phyloP scores from a whole-genome alignment of 2,888 invertebrate species.

The Papilio gigon region DNA sequence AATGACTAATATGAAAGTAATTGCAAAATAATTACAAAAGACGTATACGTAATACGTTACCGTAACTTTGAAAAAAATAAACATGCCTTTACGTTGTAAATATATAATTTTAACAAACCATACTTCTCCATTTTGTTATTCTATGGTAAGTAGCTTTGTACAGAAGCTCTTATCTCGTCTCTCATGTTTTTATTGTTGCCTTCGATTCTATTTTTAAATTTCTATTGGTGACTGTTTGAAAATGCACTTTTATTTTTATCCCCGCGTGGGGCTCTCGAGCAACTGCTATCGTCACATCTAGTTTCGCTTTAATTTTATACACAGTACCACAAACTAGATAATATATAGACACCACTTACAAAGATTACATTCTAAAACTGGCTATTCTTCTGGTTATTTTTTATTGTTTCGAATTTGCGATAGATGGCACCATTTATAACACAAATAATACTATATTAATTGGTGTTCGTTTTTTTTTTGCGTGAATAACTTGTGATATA shows the following conservation, averaged over 20 bases:
- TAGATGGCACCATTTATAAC: too few relatives aligned
- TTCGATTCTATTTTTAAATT: conserved; percentile 37
- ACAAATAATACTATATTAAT: too few relatives aligned
- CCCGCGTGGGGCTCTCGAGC: conserved; percentile 22
- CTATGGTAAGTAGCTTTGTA: neutral
- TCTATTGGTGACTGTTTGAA: conserved; percentile 25
- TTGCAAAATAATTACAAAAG: neutral
- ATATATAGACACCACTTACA: too few relatives aligned
- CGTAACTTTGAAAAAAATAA: neutral
- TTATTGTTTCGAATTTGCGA: too few relatives aligned
- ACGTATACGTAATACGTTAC: too few relatives aligned
- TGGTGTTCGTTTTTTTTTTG: too few relatives aligned
- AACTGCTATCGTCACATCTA: conserved; percentile 7
- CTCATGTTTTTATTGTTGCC: conserved; percentile 16
- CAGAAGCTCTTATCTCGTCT: conserved; percentile 9
- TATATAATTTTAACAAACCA: neutral
- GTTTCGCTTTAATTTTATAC: conserved; percentile 20
- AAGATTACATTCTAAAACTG: too few relatives aligned
- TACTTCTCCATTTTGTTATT: conserved; percentile 6
- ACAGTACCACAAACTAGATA: neutral
- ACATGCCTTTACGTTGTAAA: too few relatives aligned
- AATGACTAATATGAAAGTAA: neutral
- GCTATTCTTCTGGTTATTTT: too few relatives aligned
- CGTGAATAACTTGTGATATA: too few relatives aligned
- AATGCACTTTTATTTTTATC: conserved; percentile 37